Conservation (phyloP, 2,797 vertebrate genomes). For the Euphonia xanthogaster region DNA sequence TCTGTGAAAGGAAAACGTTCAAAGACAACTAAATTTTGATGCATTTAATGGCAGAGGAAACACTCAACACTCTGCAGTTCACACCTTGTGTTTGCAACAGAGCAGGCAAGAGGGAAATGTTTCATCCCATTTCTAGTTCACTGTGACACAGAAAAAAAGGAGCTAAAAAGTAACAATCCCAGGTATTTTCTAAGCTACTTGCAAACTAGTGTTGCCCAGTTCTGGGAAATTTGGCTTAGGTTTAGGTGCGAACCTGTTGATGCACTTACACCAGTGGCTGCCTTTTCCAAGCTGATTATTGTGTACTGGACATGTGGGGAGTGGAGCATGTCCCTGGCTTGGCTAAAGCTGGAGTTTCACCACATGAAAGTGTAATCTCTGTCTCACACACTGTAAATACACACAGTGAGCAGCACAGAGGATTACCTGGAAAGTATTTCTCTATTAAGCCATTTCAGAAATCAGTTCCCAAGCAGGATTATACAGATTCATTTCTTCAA, state of each 20-base stretch:
- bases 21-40: background rate
- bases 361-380: background rate
- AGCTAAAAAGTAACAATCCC: background rate
- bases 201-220: background rate
- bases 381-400: background rate
- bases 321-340: background rate
- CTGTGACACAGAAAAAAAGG: background rate
- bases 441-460: background rate
- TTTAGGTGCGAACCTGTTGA: background rate
- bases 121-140: background rate
- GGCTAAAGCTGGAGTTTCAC: background rate
- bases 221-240: background rate
- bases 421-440: background rate
- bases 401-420: background rate
- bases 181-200: background rate
- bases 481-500: background rate
- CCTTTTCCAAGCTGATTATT: background rate
- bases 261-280: background rate
- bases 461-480: background rate
- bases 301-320: fast-evolving
- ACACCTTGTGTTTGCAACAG: background rate
- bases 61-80: background rate
- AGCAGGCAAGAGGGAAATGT: background rate
- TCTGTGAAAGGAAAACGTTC: background rate
- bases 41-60: background rate